Percentiles rank a stretch among this genome's conserved stretches.
phyloP scores from a whole-genome alignment of 2,797 vertebrate genomes.

The Scarus forsteni region DNA sequence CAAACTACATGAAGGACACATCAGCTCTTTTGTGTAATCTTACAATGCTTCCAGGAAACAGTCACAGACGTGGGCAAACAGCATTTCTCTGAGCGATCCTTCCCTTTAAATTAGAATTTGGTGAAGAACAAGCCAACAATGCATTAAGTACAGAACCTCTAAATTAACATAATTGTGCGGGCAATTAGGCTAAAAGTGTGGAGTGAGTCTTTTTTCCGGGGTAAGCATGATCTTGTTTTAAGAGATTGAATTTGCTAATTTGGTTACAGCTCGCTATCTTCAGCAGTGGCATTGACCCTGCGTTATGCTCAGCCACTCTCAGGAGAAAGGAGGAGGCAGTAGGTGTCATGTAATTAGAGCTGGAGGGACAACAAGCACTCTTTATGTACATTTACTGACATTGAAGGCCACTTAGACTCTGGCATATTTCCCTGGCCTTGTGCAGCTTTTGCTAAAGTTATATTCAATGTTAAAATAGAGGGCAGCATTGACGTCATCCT shows the following conservation, averaged over 20 bases:
- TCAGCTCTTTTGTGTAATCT: slow-evolving; percentile 12
- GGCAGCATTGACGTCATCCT: too few species aligned
- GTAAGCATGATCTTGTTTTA: slow-evolving; percentile 73
- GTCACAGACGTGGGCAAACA: slow-evolving; percentile 16
- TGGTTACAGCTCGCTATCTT: slow-evolving; percentile 67
- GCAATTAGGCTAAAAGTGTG: slow-evolving; percentile 81
- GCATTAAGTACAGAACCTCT: slow-evolving; percentile 57
- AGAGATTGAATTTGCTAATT: slow-evolving; percentile 78
- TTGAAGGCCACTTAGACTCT: slow-evolving; percentile 40
- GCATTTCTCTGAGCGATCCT: slow-evolving; percentile 27
- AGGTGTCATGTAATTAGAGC: slow-evolving; percentile 67
- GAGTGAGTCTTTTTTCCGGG: slow-evolving; percentile 58
- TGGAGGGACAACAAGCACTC: slow-evolving; percentile 67
- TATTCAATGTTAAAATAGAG: slow-evolving; percentile 7
- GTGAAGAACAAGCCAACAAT: slow-evolving; percentile 53
- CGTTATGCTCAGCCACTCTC: slow-evolving; percentile 24
- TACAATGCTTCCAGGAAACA: slow-evolving; percentile 3
- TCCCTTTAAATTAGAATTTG: slow-evolving; percentile 47
- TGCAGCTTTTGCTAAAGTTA: slow-evolving; percentile 4
- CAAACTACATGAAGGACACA: slow-evolving; percentile 9
- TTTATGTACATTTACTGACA: slow-evolving; percentile 73
- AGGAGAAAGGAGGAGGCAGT: slow-evolving; percentile 15
- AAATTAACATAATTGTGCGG: slow-evolving; percentile 75
- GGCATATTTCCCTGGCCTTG: slow-evolving; percentile 6
- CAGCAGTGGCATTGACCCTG: slow-evolving; percentile 64